Evolutionary conservation across 2,888 invertebrate species (phyloP).

Genomic region (Hermaeophaga mercurialis): DNA sequence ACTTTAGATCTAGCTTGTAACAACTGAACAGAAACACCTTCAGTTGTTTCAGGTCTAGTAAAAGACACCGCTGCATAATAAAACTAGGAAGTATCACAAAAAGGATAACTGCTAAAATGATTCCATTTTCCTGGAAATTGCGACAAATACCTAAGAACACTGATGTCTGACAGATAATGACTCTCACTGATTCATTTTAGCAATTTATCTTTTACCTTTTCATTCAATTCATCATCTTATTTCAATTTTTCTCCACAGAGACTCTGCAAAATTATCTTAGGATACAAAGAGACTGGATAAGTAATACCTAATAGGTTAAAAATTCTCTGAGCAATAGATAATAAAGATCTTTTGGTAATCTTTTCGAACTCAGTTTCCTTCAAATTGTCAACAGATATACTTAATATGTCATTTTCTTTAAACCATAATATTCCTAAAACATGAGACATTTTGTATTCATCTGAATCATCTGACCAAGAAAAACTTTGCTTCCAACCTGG

Average conservation of each 20-base stretch:
- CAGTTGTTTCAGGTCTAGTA: neutral
- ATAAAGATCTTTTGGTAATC: conserved; percentile 24
- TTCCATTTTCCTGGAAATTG: neutral
- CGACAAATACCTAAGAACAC: neutral
- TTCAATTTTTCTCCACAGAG: too few species aligned
- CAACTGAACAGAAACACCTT: conserved; percentile 10
- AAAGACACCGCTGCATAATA: conserved; percentile 12
- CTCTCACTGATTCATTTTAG: too few species aligned
- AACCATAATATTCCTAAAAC: conserved; percentile 9
- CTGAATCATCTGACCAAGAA: too few species aligned
- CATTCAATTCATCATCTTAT: too few species aligned
- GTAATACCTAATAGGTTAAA: conserved; percentile 21
- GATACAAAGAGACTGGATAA: neutral
- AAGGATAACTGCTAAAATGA: neutral
- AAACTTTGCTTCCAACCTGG: too few species aligned
- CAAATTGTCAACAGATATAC: neutral
- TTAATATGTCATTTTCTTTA: conserved; percentile 12
- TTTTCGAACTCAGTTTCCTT: neutral
- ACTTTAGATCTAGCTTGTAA: conserved; percentile 43
- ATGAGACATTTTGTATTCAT: neutral
- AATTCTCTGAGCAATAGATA: conserved; percentile 20
- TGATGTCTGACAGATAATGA: neutral
- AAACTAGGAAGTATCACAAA: conserved; percentile 14
- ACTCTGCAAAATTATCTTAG: too few species aligned
- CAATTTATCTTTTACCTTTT: too few species aligned